phyloP scores from a whole-genome alignment of 2,113 vertebrate species.

The Istiophorus platypterus region DNA sequence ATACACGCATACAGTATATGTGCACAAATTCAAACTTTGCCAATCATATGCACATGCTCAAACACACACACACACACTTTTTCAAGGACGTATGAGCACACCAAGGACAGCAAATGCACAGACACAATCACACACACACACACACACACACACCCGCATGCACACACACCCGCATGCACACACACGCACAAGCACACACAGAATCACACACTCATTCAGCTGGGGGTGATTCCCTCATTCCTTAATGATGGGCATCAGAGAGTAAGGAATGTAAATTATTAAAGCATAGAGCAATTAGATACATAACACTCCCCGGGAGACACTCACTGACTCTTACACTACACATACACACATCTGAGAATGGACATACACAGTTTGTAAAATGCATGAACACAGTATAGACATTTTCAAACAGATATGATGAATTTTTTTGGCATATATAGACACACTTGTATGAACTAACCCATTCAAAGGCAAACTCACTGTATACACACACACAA shows the following conservation, averaged over 20 bases:
- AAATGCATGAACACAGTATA: not conserved
- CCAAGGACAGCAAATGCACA: not conserved
- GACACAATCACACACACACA: not conserved
- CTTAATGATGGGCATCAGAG: slow-evolving; percentile 76
- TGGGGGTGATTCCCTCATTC: slow-evolving; percentile 64
- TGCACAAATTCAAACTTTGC: slow-evolving; percentile 12
- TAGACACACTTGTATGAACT: not conserved
- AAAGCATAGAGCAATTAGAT: slow-evolving; percentile 78
- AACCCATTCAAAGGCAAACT: not conserved
- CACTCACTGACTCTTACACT: slow-evolving; percentile 21
- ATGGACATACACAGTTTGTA: slow-evolving; percentile 11
- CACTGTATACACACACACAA: not conserved
- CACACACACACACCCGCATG: not conserved
- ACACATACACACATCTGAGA: slow-evolving; percentile 21
- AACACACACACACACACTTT: slow-evolving; percentile 4
- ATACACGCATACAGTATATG: not conserved
- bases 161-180: not conserved
- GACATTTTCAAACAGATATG: slow-evolving; percentile 2
- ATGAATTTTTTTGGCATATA: slow-evolving; percentile 10
- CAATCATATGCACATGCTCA: not conserved
- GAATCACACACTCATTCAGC: slow-evolving; percentile 18
- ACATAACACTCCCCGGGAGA: slow-evolving; percentile 67
- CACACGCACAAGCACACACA: not conserved
- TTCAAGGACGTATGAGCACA: slow-evolving; percentile 6
- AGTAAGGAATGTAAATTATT: slow-evolving; percentile 74